phyloP scores from a whole-genome alignment of 1,140 invertebrate species.

The Himalopsyche phryganea region DNA sequence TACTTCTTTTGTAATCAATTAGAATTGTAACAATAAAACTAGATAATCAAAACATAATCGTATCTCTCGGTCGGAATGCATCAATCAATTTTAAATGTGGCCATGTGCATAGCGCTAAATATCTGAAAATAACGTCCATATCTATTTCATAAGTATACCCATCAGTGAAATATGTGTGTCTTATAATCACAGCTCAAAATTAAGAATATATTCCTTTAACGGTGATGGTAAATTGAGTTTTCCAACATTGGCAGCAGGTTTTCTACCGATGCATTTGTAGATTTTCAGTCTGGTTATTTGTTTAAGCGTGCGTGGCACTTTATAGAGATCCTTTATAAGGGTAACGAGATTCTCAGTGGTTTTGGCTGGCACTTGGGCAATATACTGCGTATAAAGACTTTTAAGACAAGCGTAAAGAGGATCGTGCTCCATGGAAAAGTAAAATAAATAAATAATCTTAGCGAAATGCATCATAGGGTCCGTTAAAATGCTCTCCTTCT shows the following conservation, averaged over 20 bases:
- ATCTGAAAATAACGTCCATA: too few species aligned
- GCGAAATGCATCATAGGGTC: conserved; percentile 62
- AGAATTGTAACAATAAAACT: too few species aligned
- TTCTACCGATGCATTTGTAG: conserved; percentile 59
- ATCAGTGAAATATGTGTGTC: too few species aligned
- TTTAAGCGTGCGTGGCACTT: conserved; percentile 61
- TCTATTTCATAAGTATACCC: too few species aligned
- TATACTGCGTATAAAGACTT: conserved; percentile 61
- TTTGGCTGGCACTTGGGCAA: conserved; percentile 63
- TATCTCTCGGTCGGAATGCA: too few species aligned
- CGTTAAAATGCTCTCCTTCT: conserved; percentile 64
- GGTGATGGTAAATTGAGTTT: conserved; percentile 64
- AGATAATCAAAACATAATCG: too few species aligned
- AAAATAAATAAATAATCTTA: conserved; percentile 64
- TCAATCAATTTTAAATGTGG: too few species aligned
- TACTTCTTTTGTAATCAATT: too few species aligned
- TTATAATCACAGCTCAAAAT: conserved; percentile 58
- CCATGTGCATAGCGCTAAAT: too few species aligned
- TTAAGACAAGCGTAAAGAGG: conserved; percentile 61
- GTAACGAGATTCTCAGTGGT: conserved; percentile 58
- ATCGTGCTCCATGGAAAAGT: conserved; percentile 64
- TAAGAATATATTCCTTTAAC: conserved; percentile 67
- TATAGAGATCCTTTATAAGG: conserved; percentile 59
- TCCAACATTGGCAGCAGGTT: conserved; percentile 60
- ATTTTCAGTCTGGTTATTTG: conserved; percentile 65